Evolutionary conservation across 2,888 invertebrate genomes (phyloP).

Genomic region (Agrotis exclamationis): DNA sequence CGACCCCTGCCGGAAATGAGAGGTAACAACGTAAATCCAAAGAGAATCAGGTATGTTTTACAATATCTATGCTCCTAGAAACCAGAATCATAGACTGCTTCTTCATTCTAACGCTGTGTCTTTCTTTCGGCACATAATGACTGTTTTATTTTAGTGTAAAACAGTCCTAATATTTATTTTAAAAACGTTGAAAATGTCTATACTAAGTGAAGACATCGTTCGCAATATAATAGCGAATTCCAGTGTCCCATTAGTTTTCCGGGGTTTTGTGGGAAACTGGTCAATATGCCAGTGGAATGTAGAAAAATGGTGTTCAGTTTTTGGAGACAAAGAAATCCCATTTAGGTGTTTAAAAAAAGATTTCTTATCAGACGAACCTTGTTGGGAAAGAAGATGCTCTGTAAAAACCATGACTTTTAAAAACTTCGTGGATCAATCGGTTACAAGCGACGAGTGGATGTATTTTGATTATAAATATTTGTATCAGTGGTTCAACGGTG

Average conservation of each 20-base stretch:
- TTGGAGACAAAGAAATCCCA: conserved; percentile 90
- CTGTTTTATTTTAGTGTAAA: no score
- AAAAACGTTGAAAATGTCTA: conserved; percentile 71
- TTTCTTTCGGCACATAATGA: no score
- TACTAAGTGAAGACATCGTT: conserved; percentile 75
- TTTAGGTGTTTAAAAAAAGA: conserved; percentile 89
- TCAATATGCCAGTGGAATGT: conserved; percentile 91
- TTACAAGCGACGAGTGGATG: conserved; percentile 92
- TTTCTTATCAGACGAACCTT: conserved; percentile 90
- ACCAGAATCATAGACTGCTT: no score
- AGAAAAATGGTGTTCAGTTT: conserved; percentile 91
- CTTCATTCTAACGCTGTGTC: no score
- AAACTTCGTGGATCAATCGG: conserved; percentile 90
- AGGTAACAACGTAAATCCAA: no score
- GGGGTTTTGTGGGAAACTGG: conserved; percentile 90
- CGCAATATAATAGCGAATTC: conserved; percentile 74
- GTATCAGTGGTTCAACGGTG: conserved; percentile 92
- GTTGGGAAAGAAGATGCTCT: conserved; percentile 95
- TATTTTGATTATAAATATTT: conserved; percentile 97
- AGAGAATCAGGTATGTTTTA: no score
- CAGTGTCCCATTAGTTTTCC: conserved; percentile 89
- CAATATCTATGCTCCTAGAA: no score
- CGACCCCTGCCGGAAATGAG: no score
- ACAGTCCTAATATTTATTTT: background rate
- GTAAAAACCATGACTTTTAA: conserved; percentile 91